Evolutionary conservation across 2,797 vertebrate genomes (phyloP).

Genomic region (Macropus fuliginosus): DNA sequence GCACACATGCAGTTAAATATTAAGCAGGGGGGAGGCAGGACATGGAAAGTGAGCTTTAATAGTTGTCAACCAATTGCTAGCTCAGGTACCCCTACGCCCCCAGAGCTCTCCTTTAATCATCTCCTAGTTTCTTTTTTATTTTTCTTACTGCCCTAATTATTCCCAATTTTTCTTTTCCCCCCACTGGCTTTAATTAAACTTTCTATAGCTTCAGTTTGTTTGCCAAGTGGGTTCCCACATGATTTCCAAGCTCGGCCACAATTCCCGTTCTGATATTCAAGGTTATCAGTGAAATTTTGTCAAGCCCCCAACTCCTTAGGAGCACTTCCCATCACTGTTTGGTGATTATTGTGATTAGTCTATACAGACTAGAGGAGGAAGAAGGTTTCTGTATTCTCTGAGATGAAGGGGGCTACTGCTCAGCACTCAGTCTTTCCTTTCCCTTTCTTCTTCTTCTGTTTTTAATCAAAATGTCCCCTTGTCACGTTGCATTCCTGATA

Average conservation of each 20-base stretch:
- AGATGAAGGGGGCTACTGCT: constrained; percentile 49
- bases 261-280: constrained; percentile 49
- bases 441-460: not conserved
- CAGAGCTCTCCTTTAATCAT: constrained; percentile 25
- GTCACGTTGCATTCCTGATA: constrained; percentile 48
- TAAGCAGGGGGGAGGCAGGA: constrained; percentile 22
- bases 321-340: constrained; percentile 24
- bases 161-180: constrained; percentile 53
- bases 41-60: not conserved
- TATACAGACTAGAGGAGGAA: constrained; percentile 2
- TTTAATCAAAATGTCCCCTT: constrained; percentile 58
- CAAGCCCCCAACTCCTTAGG: not conserved
- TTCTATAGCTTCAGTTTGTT: constrained; percentile 63
- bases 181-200: constrained; percentile 75
- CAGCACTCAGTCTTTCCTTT: constrained; percentile 35
- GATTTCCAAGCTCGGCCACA: constrained; percentile 42
- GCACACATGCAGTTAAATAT: not conserved
- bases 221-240: constrained; percentile 20
- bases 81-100: constrained; percentile 30
- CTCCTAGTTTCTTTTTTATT: constrained; percentile 20
- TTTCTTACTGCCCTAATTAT: constrained; percentile 60
- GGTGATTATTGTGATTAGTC: constrained; percentile 50
- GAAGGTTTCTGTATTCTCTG: constrained; percentile 42
- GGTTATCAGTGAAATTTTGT: constrained; percentile 50
- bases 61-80: constrained; percentile 3